phyloP scores from a whole-genome alignment of 2,113 vertebrate species.

The Pseudorectes ferrugineus region DNA sequence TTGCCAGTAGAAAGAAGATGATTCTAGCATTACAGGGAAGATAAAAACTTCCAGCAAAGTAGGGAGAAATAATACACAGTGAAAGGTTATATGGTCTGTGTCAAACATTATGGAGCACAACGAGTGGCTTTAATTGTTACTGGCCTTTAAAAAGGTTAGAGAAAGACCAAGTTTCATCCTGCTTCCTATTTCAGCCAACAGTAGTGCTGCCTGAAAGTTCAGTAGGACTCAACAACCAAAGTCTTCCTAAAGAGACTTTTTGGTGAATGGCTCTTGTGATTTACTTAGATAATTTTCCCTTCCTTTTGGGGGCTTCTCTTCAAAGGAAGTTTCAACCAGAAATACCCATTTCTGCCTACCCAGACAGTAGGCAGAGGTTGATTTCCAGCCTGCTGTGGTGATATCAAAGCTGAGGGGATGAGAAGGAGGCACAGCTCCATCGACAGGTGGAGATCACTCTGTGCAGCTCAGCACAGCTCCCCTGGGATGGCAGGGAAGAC shows the following conservation, averaged over 20 bases:
- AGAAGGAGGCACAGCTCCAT: not conserved
- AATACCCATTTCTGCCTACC: too few species aligned
- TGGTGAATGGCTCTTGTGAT: not conserved
- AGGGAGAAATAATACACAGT: not conserved
- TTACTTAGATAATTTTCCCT: not conserved
- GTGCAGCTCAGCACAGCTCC: not conserved
- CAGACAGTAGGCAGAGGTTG: not conserved
- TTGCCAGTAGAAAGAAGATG: not conserved
- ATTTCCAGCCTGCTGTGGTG: not conserved
- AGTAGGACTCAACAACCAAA: not conserved
- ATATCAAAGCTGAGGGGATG: not conserved
- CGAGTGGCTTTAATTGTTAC: not conserved
- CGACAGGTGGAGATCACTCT: accelerated
- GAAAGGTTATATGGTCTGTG: not conserved
- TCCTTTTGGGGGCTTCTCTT: not conserved
- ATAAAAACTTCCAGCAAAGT: not conserved
- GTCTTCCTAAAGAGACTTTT: not conserved
- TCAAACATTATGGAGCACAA: not conserved
- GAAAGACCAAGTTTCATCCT: not conserved
- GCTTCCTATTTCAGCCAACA: not conserved
- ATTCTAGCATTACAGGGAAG: not conserved
- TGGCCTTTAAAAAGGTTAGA: not conserved
- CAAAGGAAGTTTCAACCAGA: not conserved
- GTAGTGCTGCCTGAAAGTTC: not conserved
- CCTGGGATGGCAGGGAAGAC: accelerated